These are phyloP conservation scores for Epinephelus awoara DNA, from an alignment of 2,797 vertebrate species.

Conservation along the genomic window DNA sequence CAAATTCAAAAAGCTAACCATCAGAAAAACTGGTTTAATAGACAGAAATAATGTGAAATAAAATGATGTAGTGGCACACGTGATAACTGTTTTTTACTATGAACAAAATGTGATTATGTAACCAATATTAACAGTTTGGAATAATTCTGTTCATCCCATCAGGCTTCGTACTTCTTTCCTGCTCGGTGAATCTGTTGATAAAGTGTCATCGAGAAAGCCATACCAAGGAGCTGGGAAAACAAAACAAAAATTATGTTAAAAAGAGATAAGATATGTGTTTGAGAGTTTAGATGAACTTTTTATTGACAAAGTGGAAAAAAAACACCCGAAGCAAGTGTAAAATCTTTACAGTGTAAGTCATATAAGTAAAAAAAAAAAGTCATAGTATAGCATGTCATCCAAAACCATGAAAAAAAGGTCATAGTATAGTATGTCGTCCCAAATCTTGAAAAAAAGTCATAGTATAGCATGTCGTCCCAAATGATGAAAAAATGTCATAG, in stretches of 20 bases:
- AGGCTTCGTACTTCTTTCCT: conserved; percentile 97
- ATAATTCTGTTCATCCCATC: conserved; percentile 35
- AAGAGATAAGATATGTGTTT: too few species aligned
- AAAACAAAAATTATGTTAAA: not conserved
- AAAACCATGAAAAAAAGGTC: too few species aligned
- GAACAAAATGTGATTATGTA: conserved; percentile 34
- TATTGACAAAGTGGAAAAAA: too few species aligned
- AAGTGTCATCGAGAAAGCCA: conserved; percentile 99
- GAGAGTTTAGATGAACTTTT: not conserved
- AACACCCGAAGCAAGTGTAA: too few species aligned
- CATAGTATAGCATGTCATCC: too few species aligned
- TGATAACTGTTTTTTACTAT: conserved; percentile 32
- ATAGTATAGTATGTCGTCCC: too few species aligned
- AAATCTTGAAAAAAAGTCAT: too few species aligned
- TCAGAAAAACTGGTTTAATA: conserved; percentile 27
- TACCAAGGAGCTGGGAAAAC: conserved; percentile 93
- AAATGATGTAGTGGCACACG: conserved; percentile 29
- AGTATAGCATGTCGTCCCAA: too few species aligned
- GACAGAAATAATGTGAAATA: conserved; percentile 26
- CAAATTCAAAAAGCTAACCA: conserved; percentile 3
- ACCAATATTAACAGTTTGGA: conserved; percentile 1
- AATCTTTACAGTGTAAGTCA: too few species aligned
- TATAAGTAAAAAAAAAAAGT: too few species aligned
- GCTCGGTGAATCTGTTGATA: conserved; percentile 98
- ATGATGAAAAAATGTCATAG: too few species aligned